Conservation (phyloP, 2,888 invertebrate genomes). For the Smittia aterrima region DNA sequence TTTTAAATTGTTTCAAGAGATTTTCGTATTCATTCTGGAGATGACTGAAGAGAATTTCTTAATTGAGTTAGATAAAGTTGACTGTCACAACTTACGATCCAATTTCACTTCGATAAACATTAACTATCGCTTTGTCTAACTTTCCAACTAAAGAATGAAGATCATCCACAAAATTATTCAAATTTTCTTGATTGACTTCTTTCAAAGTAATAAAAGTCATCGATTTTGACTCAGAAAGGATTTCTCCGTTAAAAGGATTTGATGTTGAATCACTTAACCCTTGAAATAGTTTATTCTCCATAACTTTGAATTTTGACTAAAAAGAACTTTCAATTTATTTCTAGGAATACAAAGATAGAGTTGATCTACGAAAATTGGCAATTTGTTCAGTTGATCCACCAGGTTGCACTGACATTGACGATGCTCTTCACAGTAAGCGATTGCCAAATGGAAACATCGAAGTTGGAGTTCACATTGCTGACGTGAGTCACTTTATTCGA, state of each 20-base stretch:
- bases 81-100: neutral
- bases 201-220: conserved; percentile 21
- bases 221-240: neutral
- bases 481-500: conserved; percentile 95
- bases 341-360: conserved; percentile 73
- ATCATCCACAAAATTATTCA: conserved; percentile 41
- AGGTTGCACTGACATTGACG: conserved; percentile 98
- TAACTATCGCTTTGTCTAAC: conserved; percentile 38
- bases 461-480: conserved; percentile 97
- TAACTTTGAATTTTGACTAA: conserved; percentile 11
- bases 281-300: neutral
- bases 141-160: conserved; percentile 39
- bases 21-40: conserved; percentile 37
- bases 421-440: conserved; percentile 86
- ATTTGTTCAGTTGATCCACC: conserved; percentile 97
- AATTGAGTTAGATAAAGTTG: neutral
- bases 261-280: conserved; percentile 12
- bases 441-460: conserved; percentile 72
- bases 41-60: conserved; percentile 29
- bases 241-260: neutral
- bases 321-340: conserved; percentile 23
- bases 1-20: conserved; percentile 47
- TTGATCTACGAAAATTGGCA: conserved; percentile 78
- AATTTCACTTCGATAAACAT: conserved; percentile 30
- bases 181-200: conserved; percentile 18